Conservation (phyloP, 1,140 invertebrate species). For the Euura lappo region DNA sequence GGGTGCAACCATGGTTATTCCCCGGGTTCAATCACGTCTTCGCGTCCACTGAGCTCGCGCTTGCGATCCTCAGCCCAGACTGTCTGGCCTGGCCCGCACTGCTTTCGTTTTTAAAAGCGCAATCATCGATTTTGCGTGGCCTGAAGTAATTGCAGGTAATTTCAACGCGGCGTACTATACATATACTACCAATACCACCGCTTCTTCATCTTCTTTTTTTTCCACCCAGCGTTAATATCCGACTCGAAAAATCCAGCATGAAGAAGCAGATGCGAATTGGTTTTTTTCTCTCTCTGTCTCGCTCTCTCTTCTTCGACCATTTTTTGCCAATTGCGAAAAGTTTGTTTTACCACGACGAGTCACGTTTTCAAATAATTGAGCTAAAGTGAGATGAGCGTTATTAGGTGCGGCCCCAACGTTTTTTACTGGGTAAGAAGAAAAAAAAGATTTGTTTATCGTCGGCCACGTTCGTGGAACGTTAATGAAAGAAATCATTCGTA, state of each 20-base stretch:
- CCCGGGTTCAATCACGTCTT: constrained; percentile 31
- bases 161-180: constrained; percentile 29
- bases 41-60: constrained; percentile 5
- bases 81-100: not conserved
- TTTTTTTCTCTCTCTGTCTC: too few species aligned
- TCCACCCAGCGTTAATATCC: too few species aligned
- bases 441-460: too few species aligned
- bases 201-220: too few species aligned
- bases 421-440: constrained; percentile 8
- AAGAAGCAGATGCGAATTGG: not conserved
- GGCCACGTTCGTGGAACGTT: too few species aligned
- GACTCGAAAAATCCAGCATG: not conserved
- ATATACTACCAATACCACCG: too few species aligned
- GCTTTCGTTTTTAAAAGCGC: constrained; percentile 28
- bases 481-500: too few species aligned
- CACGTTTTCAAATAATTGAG: not conserved
- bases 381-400: constrained; percentile 17
- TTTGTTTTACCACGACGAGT: not conserved
- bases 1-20: not conserved
- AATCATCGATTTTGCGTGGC: constrained; percentile 38
- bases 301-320: constrained; percentile 15
- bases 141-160: constrained; percentile 43
- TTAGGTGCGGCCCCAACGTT: constrained; percentile 18
- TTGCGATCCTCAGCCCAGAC: not conserved
- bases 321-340: not conserved